Evolutionary conservation across 2,113 vertebrate genomes (phyloP).

Genomic region (Aegithalos caudatus): DNA sequence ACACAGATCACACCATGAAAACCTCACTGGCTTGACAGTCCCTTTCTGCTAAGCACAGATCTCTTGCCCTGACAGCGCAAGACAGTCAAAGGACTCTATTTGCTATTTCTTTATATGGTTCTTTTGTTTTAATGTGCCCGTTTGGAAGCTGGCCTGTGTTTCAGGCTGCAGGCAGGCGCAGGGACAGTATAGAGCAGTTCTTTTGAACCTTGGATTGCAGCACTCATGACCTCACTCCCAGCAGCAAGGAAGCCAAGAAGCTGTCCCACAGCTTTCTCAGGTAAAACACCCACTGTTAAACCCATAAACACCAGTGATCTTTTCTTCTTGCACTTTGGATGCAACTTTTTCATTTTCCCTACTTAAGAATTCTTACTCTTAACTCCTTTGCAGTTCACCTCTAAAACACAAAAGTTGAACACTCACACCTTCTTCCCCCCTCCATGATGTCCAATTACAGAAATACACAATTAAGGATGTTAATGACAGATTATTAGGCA

Average conservation of each 20-base stretch:
- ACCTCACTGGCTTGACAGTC: not conserved
- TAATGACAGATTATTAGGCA: constrained; percentile 46
- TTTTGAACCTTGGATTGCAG: not conserved
- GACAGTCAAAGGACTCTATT: not conserved
- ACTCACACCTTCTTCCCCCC: not conserved
- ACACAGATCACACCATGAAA: not conserved
- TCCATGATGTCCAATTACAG: not conserved
- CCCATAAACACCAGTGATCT: not conserved
- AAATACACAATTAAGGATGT: constrained; percentile 2
- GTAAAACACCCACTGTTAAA: not conserved
- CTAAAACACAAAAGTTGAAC: not conserved
- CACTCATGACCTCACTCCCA: not conserved
- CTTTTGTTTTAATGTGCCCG: not conserved
- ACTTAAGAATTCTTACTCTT: not conserved
- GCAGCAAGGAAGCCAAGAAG: not conserved
- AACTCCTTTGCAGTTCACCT: not conserved
- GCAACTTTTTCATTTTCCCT: not conserved
- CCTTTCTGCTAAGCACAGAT: not conserved
- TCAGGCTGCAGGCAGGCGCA: not conserved
- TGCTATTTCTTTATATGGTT: not conserved
- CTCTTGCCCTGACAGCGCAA: not conserved
- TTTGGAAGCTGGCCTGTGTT: not conserved
- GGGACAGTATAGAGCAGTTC: not conserved
- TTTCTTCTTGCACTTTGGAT: not conserved
- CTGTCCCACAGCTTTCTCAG: not conserved